Evolutionary conservation across 1,140 invertebrate species (phyloP), one percentile per base, ranked within the genome.

Genomic region (Temnothorax curvispinosus): DNA sequence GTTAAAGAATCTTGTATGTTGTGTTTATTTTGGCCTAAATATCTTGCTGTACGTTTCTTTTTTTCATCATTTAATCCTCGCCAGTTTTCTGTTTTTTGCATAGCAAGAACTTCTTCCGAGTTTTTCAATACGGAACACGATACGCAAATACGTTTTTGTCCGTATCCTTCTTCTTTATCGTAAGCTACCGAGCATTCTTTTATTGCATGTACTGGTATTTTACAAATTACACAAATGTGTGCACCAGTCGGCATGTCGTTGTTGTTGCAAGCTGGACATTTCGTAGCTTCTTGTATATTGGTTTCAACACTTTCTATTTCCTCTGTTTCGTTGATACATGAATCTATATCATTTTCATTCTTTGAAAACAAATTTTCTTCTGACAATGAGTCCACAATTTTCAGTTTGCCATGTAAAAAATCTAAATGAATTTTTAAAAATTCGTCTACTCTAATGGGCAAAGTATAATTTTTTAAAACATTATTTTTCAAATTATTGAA

Each of bases 111-210:
- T 44, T 58, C 8, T 60, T 76, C 56, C 9, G 13, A 15, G 6
- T 11, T 18, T 74, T 13, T 11, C 4, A 15, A 3, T 58, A 4
- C 2, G 2, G 21, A 58, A 3, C 74, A 76, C 1, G 38, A 76
- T 27, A 44, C 8, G 9, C 38, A 76, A 44, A 76, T 44, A 44
- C 74, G 35, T 13, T 76, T 15, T 76, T 60, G 54, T 44, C n/a
- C 72, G 27, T 58, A 58, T 21, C 72, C 74, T 5, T 76, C 74
- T 5, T 76, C 54, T 41, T 76, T n/a, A 58, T 32, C 35, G 44
- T 13, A 62, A 44, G 21, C 9, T 44, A 44, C 0, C 27, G 74
- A 76, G 38, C 74, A 76, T 27, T 76, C 21, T 44, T 76, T 0
- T 76, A 75, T 27, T 44, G 74, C 74, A 60, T 76, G 54, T 1